phyloP scores from a whole-genome alignment of 1,140 invertebrate genomes.

The Aphelenchoides avenae region DNA sequence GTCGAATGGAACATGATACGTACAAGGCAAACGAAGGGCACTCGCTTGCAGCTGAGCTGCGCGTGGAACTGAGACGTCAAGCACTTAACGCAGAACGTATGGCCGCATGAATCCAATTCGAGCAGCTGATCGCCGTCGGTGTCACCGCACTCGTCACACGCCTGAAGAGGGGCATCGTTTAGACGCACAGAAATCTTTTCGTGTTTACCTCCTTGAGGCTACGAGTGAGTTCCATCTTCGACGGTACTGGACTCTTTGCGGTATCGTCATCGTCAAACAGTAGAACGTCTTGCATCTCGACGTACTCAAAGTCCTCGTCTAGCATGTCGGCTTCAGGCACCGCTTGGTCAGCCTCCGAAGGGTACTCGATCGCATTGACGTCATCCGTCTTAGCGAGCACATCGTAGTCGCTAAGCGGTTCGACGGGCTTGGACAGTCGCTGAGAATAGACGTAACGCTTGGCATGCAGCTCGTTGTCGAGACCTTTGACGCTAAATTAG shows the following conservation, averaged over 20 bases:
- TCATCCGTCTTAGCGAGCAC: constrained; percentile 6
- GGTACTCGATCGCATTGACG: background rate
- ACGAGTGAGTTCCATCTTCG: constrained; percentile 8
- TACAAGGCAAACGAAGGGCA: constrained; percentile 2
- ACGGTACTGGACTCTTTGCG: background rate
- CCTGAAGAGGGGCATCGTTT: constrained; percentile 4
- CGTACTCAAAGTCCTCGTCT: constrained; percentile 21
- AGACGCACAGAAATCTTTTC: too few species aligned
- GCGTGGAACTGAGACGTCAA: constrained; percentile 6
- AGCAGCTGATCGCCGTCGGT: constrained; percentile 2
- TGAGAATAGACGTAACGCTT: constrained; percentile 16
- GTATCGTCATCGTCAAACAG: constrained; percentile 2
- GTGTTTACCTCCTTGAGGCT: constrained; percentile 7
- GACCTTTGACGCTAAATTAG: too few species aligned
- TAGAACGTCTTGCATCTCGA: constrained; percentile 9
- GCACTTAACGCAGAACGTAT: constrained; percentile 13
- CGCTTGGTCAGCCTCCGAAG: background rate
- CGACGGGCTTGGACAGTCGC: constrained; percentile 5
- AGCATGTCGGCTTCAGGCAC: constrained; percentile 9
- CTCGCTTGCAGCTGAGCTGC: constrained; percentile 7
- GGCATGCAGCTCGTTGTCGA: too few species aligned
- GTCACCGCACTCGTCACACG: constrained; percentile 18
- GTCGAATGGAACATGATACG: too few species aligned
- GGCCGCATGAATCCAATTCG: background rate
- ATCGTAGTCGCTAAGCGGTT: constrained; percentile 10